These are phyloP conservation scores for Oceanodroma leucorhoa DNA, from an alignment of 2,797 vertebrate genomes.

Conservation along the genomic window DNA sequence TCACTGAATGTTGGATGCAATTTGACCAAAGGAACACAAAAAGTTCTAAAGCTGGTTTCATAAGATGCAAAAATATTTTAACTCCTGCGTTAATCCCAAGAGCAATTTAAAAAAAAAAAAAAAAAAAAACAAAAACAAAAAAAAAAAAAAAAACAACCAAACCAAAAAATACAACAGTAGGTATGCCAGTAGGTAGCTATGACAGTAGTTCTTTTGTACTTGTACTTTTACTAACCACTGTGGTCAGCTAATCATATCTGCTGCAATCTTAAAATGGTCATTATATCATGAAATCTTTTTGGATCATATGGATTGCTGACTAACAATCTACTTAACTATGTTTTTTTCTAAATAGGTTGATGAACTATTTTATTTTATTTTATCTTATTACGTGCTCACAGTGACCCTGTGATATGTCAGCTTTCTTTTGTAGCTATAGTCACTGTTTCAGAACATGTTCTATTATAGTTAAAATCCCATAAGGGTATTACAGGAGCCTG, in stretches of 20 bases:
- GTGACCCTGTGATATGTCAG: not conserved
- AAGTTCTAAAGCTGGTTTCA: not conserved
- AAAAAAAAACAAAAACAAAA: not conserved
- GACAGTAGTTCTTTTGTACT: not conserved
- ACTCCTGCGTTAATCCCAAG: not conserved
- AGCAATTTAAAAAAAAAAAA: not conserved
- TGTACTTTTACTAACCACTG: not conserved
- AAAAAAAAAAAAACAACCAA: not conserved
- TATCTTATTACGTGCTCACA: not conserved
- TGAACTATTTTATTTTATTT: not conserved
- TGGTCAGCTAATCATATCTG: slow-evolving; percentile 11
- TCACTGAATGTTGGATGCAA: not conserved
- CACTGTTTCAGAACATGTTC: not conserved
- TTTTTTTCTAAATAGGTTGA: slow-evolving; percentile 13
- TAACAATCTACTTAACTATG: not conserved
- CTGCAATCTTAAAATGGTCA: not conserved
- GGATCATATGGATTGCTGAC: not conserved
- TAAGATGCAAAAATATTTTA: not conserved
- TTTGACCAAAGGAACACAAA: not conserved
- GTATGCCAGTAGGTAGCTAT: not conserved
- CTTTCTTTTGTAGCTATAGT: not conserved
- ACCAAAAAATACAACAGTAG: not conserved
- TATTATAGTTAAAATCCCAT: not conserved
- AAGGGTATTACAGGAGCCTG: not conserved
- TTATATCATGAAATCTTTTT: slow-evolving; percentile 36